phyloP scores from a whole-genome alignment of 2,113 vertebrate genomes.

The Sitta europaea region DNA sequence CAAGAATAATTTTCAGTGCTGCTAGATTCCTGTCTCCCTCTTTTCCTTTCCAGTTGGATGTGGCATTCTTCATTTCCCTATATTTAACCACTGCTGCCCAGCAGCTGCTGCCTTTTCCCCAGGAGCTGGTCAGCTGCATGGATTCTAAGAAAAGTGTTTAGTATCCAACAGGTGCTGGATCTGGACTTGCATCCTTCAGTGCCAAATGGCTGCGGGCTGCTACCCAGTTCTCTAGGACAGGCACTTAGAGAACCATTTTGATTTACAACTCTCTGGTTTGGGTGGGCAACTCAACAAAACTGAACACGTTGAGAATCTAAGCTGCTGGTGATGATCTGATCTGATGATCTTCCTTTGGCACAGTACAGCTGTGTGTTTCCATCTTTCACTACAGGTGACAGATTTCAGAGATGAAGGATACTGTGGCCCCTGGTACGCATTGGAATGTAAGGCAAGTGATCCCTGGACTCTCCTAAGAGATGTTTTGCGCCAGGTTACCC shows the following conservation, averaged over 20 bases:
- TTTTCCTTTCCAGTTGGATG: neutral
- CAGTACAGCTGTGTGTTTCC: neutral
- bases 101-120: conserved; percentile 35
- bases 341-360: neutral
- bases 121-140: neutral
- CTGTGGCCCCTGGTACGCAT: neutral
- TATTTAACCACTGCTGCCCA: conserved; percentile 30
- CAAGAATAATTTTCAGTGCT: neutral
- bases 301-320: neutral
- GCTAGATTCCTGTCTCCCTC: neutral
- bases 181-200: neutral
- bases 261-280: neutral
- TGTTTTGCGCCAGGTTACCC: rapidly evolving
- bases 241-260: neutral
- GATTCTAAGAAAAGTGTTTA: conserved; percentile 45
- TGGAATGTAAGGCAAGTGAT: neutral
- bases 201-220: conserved; percentile 23
- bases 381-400: neutral
- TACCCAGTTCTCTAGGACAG: neutral
- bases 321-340: neutral
- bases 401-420: neutral
- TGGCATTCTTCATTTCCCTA: neutral
- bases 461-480: neutral
- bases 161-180: conserved; percentile 51
- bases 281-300: neutral